Conservation (phyloP, 2,113 vertebrate species). For the Serinus canaria region DNA sequence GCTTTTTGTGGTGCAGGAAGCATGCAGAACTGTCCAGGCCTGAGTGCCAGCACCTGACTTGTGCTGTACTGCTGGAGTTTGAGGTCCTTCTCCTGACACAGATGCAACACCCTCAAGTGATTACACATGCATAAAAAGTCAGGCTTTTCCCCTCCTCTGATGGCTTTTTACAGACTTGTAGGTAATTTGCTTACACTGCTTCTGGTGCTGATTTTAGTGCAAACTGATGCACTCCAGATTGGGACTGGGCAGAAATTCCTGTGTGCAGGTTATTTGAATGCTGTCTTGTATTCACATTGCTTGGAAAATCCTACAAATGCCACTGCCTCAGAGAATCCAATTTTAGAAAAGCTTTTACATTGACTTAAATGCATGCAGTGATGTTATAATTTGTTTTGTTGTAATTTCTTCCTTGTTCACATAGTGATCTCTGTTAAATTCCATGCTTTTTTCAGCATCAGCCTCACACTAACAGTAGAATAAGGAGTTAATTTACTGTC, state of each 20-base stretch:
- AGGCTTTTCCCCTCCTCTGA: neutral
- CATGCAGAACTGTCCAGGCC: constrained; percentile 70
- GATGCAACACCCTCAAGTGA: neutral
- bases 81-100: neutral
- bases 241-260: constrained; percentile 71
- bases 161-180: constrained; percentile 58
- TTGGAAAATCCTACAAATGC: neutral
- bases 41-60: constrained; percentile 12
- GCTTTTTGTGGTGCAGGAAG: neutral
- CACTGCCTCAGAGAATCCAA: neutral
- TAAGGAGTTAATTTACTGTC: neutral
- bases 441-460: neutral
- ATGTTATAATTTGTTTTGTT: neutral
- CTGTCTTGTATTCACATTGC: neutral
- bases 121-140: neutral
- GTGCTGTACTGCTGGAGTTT: neutral
- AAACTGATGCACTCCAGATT: constrained; percentile 5
- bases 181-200: constrained; percentile 56
- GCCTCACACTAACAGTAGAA: neutral
- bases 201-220: constrained; percentile 37
- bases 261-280: constrained; percentile 60
- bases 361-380: neutral
- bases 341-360: neutral
- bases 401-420: neutral
- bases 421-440: neutral